Conservation (phyloP, 2,113 vertebrate genomes). For the Calyptomena viridis region DNA sequence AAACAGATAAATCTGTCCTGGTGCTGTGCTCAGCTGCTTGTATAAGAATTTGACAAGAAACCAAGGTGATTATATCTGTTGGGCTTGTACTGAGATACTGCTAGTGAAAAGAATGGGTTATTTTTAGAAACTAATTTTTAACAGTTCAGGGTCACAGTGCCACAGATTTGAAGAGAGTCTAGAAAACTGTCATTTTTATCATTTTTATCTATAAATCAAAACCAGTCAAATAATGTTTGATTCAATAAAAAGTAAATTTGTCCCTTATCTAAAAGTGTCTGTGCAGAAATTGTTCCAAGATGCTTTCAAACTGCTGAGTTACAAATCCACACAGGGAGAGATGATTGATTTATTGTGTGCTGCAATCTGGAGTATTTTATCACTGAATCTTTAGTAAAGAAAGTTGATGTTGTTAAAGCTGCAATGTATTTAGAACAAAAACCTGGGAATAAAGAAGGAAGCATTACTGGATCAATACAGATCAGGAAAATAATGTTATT, state of each 20-base stretch:
- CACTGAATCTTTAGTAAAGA: constrained; percentile 23
- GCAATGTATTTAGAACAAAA: neutral
- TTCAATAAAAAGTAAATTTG: constrained; percentile 4
- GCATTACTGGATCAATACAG: neutral
- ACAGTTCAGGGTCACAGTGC: neutral
- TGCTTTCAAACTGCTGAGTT: constrained; percentile 19
- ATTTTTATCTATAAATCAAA: neutral
- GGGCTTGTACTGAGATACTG: neutral
- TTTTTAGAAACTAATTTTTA: neutral
- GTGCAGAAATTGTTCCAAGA: constrained; percentile 27
- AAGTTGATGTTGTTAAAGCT: constrained; percentile 1
- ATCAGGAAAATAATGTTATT: neutral
- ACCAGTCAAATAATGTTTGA: neutral
- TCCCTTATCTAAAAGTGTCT: constrained; percentile 19
- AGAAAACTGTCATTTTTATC: neutral
- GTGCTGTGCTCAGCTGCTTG: neutral
- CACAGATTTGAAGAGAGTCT: neutral
- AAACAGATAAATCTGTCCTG: neutral
- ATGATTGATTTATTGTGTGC: constrained; percentile 32
- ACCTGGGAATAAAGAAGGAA: neutral
- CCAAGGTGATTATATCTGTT: neutral
- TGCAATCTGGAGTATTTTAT: constrained; percentile 39
- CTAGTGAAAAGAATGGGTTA: neutral
- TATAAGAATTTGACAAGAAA: neutral
- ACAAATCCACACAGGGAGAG: neutral